phyloP scores from a whole-genome alignment of 2,113 vertebrate species.

The Panurus biarmicus region DNA sequence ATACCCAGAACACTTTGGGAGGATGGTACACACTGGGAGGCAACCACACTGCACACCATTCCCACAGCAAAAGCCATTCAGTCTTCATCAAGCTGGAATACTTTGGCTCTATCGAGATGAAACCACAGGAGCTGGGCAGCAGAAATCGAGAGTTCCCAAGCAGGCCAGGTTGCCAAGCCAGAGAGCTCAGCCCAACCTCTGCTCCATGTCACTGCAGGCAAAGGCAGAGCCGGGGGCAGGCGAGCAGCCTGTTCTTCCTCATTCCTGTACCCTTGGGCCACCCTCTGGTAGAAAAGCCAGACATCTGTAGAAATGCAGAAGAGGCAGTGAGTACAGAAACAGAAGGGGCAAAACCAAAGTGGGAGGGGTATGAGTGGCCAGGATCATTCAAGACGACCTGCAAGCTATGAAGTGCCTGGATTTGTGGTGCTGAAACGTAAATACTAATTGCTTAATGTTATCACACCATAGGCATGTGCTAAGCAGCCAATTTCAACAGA shows the following conservation, averaged over 20 bases:
- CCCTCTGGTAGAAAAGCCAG: background rate
- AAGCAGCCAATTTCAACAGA: background rate
- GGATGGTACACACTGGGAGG: background rate
- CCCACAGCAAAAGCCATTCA: background rate
- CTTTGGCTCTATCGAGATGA: background rate
- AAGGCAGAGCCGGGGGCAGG: rapidly evolving
- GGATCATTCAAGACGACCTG: background rate
- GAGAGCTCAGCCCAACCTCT: background rate
- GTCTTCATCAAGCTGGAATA: background rate
- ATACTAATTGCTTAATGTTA: background rate
- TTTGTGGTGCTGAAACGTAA: background rate
- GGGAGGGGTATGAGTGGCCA: rapidly evolving
- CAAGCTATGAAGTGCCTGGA: background rate
- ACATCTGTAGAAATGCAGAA: background rate
- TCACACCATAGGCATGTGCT: background rate
- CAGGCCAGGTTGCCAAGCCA: background rate
- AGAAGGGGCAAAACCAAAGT: background rate
- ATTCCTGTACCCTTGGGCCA: background rate
- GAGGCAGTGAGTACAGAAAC: background rate
- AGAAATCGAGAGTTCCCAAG: background rate
- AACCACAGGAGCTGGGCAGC: background rate
- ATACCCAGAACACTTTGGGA: background rate
- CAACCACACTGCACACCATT: background rate
- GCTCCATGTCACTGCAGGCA: background rate
- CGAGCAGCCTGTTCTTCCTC: background rate